These are phyloP conservation scores for Drosophila sulfurigaster DNA, from an alignment of 1,140 invertebrate species.

Conservation along the genomic window DNA sequence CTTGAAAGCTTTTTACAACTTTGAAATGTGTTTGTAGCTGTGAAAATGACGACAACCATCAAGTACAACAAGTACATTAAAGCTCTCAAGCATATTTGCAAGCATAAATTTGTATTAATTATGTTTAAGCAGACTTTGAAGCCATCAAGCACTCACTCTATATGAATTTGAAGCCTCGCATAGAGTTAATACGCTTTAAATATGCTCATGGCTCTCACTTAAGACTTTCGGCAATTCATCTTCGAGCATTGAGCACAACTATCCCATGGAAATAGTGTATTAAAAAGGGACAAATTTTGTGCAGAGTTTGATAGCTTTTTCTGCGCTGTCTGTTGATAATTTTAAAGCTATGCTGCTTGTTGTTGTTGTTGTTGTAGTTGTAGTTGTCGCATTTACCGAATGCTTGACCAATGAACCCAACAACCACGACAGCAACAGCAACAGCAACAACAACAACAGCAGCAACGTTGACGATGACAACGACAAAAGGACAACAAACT, in stretches of 20 bases:
- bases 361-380: constrained; percentile 1
- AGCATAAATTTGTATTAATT: too few species aligned
- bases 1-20: too few species aligned
- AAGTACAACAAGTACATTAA: too few species aligned
- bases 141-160: too few species aligned
- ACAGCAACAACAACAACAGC: constrained; percentile 4
- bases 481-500: constrained; percentile 8
- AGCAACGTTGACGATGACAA: constrained; percentile 1
- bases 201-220: too few species aligned
- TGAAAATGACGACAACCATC: too few species aligned
- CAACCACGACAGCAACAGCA: constrained; percentile 16
- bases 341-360: constrained; percentile 31
- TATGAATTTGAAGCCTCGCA: too few species aligned
- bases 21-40: too few species aligned
- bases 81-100: too few species aligned
- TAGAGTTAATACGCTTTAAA: too few species aligned
- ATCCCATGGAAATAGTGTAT: neutral
- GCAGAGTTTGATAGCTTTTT: constrained; percentile 24
- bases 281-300: constrained; percentile 9
- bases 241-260: neutral
- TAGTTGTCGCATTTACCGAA: constrained; percentile 16
- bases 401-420: constrained; percentile 50
- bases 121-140: too few species aligned
- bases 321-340: constrained; percentile 31
- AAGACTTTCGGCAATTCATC: too few species aligned